phyloP scores from a whole-genome alignment of 1,140 invertebrate species.

The Luehdorfia chinensis region DNA sequence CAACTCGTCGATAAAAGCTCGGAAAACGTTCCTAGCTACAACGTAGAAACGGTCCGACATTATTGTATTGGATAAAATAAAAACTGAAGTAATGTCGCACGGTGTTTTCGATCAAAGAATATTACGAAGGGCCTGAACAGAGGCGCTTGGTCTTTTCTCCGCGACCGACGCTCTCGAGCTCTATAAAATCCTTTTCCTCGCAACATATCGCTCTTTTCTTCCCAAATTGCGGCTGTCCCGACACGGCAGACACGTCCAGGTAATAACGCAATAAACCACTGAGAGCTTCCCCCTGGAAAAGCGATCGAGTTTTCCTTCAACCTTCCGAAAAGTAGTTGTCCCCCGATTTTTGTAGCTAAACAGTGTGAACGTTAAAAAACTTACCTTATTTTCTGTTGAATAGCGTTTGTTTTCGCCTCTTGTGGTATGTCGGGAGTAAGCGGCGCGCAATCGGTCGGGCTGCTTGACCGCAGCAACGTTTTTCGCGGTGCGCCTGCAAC shows the following conservation, averaged over 20 bases:
- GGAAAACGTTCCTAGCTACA: constrained; percentile 25
- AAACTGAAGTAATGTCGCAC: constrained; percentile 48
- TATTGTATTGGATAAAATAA: constrained; percentile 64
- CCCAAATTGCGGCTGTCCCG: constrained; percentile 70
- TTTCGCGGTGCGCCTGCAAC: constrained; percentile 58
- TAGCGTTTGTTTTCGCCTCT: constrained; percentile 43
- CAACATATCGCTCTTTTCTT: constrained; percentile 70
- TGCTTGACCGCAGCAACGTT: constrained; percentile 56
- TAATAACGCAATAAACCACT: constrained; percentile 77
- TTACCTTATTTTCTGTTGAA: constrained; percentile 46
- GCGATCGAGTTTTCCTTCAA: constrained; percentile 73
- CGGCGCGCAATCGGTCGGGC: constrained; percentile 50
- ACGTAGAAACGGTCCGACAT: constrained; percentile 37
- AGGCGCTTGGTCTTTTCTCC: constrained; percentile 46
- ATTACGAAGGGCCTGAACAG: constrained; percentile 46
- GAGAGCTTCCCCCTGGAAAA: constrained; percentile 71
- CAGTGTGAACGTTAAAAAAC: constrained; percentile 32
- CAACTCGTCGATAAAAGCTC: constrained; percentile 19
- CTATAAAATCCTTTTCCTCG: constrained; percentile 67
- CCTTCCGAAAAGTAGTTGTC: constrained; percentile 65
- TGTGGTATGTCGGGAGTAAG: constrained; percentile 25
- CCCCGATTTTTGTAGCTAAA: constrained; percentile 41
- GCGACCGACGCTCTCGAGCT: constrained; percentile 38
- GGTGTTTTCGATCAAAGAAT: constrained; percentile 69
- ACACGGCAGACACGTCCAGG: constrained; percentile 69